These are phyloP conservation scores for Halcyon chelicuti DNA, from an alignment of 2,797 vertebrate genomes.

Conservation along the genomic window DNA sequence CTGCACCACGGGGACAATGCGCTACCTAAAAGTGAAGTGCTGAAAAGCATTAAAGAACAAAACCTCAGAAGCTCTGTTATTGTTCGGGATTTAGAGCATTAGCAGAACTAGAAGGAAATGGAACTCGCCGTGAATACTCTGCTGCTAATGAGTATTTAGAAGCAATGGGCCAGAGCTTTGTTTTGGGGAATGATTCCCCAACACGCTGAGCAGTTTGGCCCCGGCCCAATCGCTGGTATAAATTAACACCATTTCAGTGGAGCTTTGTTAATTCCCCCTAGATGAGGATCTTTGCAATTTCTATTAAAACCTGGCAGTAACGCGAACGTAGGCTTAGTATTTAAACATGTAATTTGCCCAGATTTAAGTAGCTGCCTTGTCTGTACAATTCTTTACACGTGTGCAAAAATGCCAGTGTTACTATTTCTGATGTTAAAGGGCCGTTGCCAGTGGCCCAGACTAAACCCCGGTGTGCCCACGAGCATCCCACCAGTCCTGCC, in stretches of 20 bases:
- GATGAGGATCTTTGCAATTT: background rate
- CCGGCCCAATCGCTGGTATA: background rate
- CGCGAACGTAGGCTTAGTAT: accelerated
- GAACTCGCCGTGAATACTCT: background rate
- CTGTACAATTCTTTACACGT: accelerated
- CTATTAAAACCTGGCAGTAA: background rate
- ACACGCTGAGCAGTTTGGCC: background rate
- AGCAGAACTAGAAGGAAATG: background rate
- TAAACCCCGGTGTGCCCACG: background rate
- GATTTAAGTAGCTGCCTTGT: background rate
- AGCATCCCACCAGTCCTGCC: background rate
- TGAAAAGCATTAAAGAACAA: constrained; percentile 27
- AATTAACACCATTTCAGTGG: background rate
- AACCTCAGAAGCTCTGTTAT: constrained; percentile 25
- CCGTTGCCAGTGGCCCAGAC: background rate
- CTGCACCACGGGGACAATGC: background rate
- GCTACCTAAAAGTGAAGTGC: background rate
- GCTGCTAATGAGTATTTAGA: background rate
- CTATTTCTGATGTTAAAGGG: background rate
- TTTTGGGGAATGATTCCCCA: background rate
- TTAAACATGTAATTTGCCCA: background rate
- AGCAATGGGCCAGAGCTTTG: background rate
- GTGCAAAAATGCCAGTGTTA: accelerated
- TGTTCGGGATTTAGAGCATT: constrained; percentile 55
- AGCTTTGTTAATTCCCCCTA: background rate